Conservation (phyloP, 2,113 vertebrate genomes). For the Oxygymnocypris stewartii region DNA sequence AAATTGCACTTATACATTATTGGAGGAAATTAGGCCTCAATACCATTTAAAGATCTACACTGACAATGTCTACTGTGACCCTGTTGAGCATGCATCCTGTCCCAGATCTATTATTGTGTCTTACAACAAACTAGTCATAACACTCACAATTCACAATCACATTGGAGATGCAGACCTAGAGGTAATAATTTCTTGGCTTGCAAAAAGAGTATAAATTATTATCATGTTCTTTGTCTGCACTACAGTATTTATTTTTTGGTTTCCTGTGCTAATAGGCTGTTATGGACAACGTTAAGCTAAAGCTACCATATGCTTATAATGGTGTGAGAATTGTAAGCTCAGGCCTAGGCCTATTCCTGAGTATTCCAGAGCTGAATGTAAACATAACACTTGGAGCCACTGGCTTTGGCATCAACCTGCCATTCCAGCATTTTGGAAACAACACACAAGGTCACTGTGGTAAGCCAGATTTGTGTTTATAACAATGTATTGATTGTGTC, state of each 20-base stretch:
- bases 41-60: slow-evolving; percentile 84
- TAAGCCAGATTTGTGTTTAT: slow-evolving; percentile 60
- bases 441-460: slow-evolving; percentile 96
- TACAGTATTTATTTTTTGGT: neutral
- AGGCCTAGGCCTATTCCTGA: slow-evolving; percentile 78
- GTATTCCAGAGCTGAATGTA: slow-evolving; percentile 75
- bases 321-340: slow-evolving; percentile 75
- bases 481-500: too few relatives aligned
- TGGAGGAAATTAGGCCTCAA: slow-evolving; percentile 78
- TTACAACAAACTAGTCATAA: slow-evolving; percentile 76
- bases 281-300: slow-evolving; percentile 46
- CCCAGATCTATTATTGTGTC: slow-evolving; percentile 82
- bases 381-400: slow-evolving; percentile 82
- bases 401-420: slow-evolving; percentile 82
- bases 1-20: slow-evolving; percentile 89
- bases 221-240: neutral
- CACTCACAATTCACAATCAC: slow-evolving; percentile 69
- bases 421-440: slow-evolving; percentile 77
- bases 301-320: slow-evolving; percentile 62
- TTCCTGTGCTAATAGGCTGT: slow-evolving; percentile 58
- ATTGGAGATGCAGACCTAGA: slow-evolving; percentile 72
- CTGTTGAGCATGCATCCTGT: slow-evolving; percentile 81
- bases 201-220: neutral
- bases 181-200: slow-evolving; percentile 66
- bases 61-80: slow-evolving; percentile 86